Evolutionary conservation across 2,888 invertebrate species (phyloP).

Genomic region (Neuroscelio doddi): DNA sequence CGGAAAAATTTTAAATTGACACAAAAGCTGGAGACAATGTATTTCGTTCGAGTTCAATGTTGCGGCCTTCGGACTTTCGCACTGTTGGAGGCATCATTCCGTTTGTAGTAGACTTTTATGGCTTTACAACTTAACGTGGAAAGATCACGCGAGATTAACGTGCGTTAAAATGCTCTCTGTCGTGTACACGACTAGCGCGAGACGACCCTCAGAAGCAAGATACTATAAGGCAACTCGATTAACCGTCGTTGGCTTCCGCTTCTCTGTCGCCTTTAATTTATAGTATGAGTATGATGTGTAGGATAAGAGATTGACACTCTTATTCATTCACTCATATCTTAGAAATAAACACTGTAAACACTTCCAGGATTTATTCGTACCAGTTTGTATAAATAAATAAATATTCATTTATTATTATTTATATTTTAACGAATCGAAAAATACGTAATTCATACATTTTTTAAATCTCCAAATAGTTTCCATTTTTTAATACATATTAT

Average conservation of each 20-base stretch:
- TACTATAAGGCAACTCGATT: conserved; percentile 14
- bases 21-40: conserved; percentile 4
- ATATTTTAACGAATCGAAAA: not conserved
- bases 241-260: conserved; percentile 20
- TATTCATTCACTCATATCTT: not conserved
- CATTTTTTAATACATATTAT: no score
- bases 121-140: conserved; percentile 12
- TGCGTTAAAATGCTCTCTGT: conserved; percentile 16
- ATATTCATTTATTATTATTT: no score
- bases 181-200: conserved; percentile 8
- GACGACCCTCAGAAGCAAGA: conserved; percentile 7
- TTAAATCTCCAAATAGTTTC: no score
- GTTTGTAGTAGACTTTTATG: conserved; percentile 12
- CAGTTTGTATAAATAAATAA: no score
- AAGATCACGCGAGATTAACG: conserved; percentile 22
- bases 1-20: no score
- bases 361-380: not conserved
- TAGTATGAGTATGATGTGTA: not conserved
- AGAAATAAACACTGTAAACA: no score
- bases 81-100: conserved; percentile 8
- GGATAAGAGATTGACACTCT: not conserved
- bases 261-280: conserved; percentile 15
- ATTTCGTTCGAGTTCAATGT: conserved; percentile 8
- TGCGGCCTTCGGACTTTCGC: conserved; percentile 10
- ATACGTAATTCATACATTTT: not conserved